Evolutionary conservation across 2,888 invertebrate genomes (phyloP).

Genomic region (Sminthurides aquaticus): DNA sequence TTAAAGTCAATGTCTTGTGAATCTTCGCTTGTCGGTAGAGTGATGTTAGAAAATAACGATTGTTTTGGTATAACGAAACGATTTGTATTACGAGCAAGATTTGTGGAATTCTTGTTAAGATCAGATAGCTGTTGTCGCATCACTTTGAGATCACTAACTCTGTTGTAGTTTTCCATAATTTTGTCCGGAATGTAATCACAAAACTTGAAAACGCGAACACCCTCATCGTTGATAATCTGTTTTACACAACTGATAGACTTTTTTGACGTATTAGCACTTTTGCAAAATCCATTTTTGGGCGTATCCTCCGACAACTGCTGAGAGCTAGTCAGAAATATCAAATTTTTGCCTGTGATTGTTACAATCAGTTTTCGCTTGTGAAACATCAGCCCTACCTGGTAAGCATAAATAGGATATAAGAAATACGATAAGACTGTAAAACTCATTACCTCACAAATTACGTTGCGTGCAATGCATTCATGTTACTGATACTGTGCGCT

Average conservation of each 20-base stretch:
- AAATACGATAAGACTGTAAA: conserved; percentile 3
- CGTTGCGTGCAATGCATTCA: too few relatives aligned
- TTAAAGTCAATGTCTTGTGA: background rate
- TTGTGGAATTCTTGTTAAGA: background rate
- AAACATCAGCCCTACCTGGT: conserved; percentile 24
- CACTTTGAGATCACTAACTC: conserved; percentile 1
- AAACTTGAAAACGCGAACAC: conserved; percentile 17
- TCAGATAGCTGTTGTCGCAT: background rate
- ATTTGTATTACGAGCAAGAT: background rate
- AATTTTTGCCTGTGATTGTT: conserved; percentile 25
- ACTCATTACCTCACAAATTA: too few relatives aligned
- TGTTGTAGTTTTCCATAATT: conserved; percentile 8
- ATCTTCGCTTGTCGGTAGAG: background rate
- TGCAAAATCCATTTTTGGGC: background rate
- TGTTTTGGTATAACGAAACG: background rate
- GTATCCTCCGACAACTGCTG: background rate
- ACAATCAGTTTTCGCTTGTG: conserved; percentile 24
- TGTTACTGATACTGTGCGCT: too few relatives aligned
- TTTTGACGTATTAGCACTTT: background rate
- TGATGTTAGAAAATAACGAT: background rate
- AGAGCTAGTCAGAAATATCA: conserved; percentile 25
- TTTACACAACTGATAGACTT: background rate
- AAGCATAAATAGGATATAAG: too few relatives aligned
- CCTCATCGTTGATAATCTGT: background rate
- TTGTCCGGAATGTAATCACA: conserved; percentile 13